Conservation (phyloP, 1,140 invertebrate species). For the Ylistrum balloti region DNA sequence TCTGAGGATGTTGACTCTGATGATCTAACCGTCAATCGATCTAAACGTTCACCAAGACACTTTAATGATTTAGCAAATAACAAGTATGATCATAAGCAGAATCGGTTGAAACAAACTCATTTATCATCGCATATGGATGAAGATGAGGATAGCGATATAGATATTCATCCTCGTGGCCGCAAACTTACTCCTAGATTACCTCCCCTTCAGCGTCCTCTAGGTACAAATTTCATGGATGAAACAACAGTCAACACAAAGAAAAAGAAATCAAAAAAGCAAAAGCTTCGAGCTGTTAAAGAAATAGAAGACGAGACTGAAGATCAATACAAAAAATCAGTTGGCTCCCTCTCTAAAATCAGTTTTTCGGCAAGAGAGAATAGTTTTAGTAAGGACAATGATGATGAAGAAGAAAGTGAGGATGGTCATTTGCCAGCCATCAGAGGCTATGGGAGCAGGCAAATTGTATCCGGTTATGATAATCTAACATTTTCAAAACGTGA, state of each 20-base stretch:
- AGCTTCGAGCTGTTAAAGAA: slow-evolving; percentile 57
- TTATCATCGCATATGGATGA: slow-evolving; percentile 6
- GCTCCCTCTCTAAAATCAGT: background rate
- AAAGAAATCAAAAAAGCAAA: slow-evolving; percentile 60
- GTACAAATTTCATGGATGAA: slow-evolving; percentile 66
- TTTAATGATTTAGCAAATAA: slow-evolving; percentile 46
- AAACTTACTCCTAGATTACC: slow-evolving; percentile 58
- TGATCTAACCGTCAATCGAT: slow-evolving; percentile 42
- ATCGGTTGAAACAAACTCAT: slow-evolving; percentile 36
- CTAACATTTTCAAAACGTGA: background rate
- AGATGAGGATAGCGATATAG: slow-evolving; percentile 47
- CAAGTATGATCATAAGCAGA: slow-evolving; percentile 41
- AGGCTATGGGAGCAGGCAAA: background rate
- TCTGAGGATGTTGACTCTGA: slow-evolving; percentile 51
- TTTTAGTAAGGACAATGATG: background rate
- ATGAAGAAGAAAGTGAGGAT: slow-evolving; percentile 24
- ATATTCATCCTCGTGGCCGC: slow-evolving; percentile 45
- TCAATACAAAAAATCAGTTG: slow-evolving; percentile 36
- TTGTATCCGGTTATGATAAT: background rate
- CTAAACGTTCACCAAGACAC: slow-evolving; percentile 42
- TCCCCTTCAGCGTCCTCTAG: slow-evolving; percentile 66
- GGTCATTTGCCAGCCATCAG: background rate
- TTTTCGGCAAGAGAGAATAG: background rate
- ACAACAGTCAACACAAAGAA: slow-evolving; percentile 39
- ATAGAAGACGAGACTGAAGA: slow-evolving; percentile 54